Base-by-base conservation (phyloP, 1,140 invertebrate genomes). In the Thaumetopoea pityocampa region DNA sequence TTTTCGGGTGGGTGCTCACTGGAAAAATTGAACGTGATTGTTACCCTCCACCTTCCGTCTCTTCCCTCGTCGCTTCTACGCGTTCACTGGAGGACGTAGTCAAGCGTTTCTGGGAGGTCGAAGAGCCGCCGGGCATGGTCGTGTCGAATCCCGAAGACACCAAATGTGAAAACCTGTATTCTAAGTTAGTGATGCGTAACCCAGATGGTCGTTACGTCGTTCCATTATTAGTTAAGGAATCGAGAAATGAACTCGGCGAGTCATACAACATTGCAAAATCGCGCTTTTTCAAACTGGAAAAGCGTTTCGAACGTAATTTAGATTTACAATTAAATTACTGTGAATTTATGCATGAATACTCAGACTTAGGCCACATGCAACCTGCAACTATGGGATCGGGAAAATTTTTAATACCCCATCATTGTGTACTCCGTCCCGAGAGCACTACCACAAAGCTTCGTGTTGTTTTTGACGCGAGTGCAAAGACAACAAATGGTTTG, bases 81-180 rank as follows among this genome's bases (percentile, higher is more conserved):
- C n/a, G 12, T 9, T n/a, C n/a, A n/a, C n/a, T n/a, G n/a, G n/a
- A n/a, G n/a, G n/a, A n/a, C n/a, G n/a, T n/a, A n/a, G n/a, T n/a
- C n/a, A n/a, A n/a, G n/a, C 43, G 28, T 10, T 61, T 57, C 41
- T 67, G 56, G 63, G 55, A 63, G 24, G 8, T 66, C 2, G 51
- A 59, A 40, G 34, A 52, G 11, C n/a, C 1, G 9, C 8, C n/a
- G 3, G 4, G 4, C 12, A 35, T 44, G 1, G 10, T 24, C 24
- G 18, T 44, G 4, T 37, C 43, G 1, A n/a, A 18, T n/a, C n/a
- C n/a, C 3, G 38, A 60, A 23, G 47, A 64, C 19, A 22, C 23
- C 18, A 18, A 9, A 11, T 64, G 47, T 20, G 42, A 51, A 15
- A 16, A 51, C 14, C 1, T 29, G 5, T 56, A 54, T 47, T 20